Evolutionary conservation across 2,888 invertebrate species (phyloP).

Genomic region (Eilema griseolum): DNA sequence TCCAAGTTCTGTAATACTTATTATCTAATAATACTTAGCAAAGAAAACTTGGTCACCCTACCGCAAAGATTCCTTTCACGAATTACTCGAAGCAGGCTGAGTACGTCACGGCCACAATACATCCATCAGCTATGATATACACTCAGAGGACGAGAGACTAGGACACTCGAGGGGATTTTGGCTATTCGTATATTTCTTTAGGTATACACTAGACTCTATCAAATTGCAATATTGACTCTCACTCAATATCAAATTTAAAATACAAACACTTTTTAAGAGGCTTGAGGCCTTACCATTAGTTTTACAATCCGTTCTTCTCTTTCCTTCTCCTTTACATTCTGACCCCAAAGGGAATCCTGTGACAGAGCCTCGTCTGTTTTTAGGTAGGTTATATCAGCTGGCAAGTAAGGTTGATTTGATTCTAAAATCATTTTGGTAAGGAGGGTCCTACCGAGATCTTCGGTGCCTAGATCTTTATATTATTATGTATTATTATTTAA

Average conservation of each 20-base stretch:
- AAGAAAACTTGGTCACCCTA: conserved; percentile 28
- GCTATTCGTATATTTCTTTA: not conserved
- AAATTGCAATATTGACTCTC: not conserved
- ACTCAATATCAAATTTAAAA: not conserved
- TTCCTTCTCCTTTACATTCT: not conserved
- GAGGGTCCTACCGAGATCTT: not conserved
- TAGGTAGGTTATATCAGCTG: not conserved
- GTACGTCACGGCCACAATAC: conserved; percentile 49
- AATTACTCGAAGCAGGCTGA: conserved; percentile 49
- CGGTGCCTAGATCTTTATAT: fast-evolving
- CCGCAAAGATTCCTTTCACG: conserved; percentile 35
- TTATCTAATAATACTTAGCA: not conserved
- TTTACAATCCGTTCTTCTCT: not conserved
- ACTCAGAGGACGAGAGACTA: conserved; percentile 19
- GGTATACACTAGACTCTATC: not conserved
- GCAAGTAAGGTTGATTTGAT: not conserved
- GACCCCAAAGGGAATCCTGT: too few relatives aligned
- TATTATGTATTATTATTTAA: not conserved
- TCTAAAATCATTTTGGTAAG: too few relatives aligned
- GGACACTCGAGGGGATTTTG: not conserved
- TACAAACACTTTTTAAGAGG: too few relatives aligned
- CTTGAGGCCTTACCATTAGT: not conserved
- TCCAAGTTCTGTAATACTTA: not conserved
- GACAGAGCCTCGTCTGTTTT: too few relatives aligned
- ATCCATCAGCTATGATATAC: conserved; percentile 42